Base-by-base conservation (phyloP, 2,113 vertebrate species). In the Siniperca chuatsi region DNA sequence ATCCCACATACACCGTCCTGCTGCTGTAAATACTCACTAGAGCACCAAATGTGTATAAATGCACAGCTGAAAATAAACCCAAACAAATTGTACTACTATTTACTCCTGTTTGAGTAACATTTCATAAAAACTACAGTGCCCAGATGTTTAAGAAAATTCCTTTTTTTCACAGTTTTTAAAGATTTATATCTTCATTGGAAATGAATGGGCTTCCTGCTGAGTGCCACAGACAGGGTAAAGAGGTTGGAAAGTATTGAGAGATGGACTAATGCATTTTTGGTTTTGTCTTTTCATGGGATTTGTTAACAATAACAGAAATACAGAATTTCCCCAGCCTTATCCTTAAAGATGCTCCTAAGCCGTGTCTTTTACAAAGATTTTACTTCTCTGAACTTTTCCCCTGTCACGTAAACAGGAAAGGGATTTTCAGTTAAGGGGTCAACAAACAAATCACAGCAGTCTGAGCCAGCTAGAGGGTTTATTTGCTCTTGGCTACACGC, bases 391-490 rank as follows among this genome's bases (percentile, higher is more conserved):
- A 76, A 4, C 25, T 23, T 46, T 78, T 81, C 57, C 16, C 29
- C 12, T 13, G 8, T 33, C 20, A 46, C 48, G 6, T 52, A 71
- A 72, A 68, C 25, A 68, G 7, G 8, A 40, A 67, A 44, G 1
- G 8, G 21, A 20, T 54, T 75, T 57, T 11, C 33, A 25, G 18
- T 68, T 20, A 81, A 42, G 37, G 21, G 35, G 55, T 74, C 64
- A 74, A 65, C 40, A 73, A 84, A 64, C 46, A 65, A 74, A 78
- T 87, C 58, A 79, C 65, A 65, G 74, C 42, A 66, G 65, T 57
- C 29, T 71, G 66, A 77, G 70, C 75, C 75, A 64, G 83, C 69
- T 4, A 35, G 70, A 69, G 23, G 74, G 58, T 65, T 77, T 78
- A 77, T 71, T 75, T 23, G 42, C 35, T 75, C 57, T 77, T 78